Evolutionary conservation across 2,113 vertebrate genomes (phyloP), one percentile per base, ranked within the genome.

Genomic region (Daubentonia madagascariensis): DNA sequence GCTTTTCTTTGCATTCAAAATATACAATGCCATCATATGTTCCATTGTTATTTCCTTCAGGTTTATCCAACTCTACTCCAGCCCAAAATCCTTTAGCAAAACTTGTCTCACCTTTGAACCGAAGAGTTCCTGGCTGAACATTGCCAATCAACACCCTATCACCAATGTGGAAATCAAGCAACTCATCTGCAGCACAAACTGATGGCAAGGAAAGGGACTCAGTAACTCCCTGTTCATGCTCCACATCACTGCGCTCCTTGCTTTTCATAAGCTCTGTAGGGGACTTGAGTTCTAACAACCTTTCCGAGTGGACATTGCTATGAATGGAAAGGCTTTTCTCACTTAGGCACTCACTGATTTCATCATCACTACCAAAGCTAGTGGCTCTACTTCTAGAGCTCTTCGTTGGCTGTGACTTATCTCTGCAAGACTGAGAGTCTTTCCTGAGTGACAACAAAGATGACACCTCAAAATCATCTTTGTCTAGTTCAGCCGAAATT

Each of bases 71-170:
- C 97, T 99, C 99, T 67, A 99, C 99, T 0, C 99, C 99, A 52
- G 99, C 99, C 99, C 99, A 99, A 98, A 99, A 99, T 9, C 99
- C 99, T 97, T 99, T 99, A 50, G 99, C 99, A 98, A 99, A 99
- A 85, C 98, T 98, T 65, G 99, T 99, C 30, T 98, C 97, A 22
- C 99, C 99, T 98, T 99, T 99, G 98, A 99, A 99, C 88, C 98
- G 98, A 65, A 99, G 93, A 0, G 98, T 99, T 61, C 99, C 99
- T 61, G 99, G 99, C 35, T 99, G 99, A 83, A 99, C 98, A 18
- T 99, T 98, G 79, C 99, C 99, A 9, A 99, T 99, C 40, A 99
- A 98, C 22, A 99, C 99, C 92, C 99, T 96, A 80, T 99, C 99
- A 28, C 99, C 99, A 40, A 99, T 96, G 70, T 67, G 98, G 97